Evolutionary conservation across 2,888 invertebrate species (phyloP).

Genomic region (Leucania comma): DNA sequence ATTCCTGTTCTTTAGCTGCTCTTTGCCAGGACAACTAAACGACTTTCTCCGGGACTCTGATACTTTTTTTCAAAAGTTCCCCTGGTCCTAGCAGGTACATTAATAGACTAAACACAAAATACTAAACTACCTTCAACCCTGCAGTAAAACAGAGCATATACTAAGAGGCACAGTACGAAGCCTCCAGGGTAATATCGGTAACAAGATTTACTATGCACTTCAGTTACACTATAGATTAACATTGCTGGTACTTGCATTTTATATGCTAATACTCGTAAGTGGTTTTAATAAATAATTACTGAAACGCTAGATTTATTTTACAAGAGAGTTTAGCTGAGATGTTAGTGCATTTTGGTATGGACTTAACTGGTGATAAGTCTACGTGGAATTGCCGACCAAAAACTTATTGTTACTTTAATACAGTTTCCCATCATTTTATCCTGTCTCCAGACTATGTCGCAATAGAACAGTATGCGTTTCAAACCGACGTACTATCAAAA

Average conservation of each 20-base stretch:
- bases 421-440: too few relatives aligned
- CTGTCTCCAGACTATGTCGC: too few relatives aligned
- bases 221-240: slow-evolving; percentile 41
- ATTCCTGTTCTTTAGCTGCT: too few relatives aligned
- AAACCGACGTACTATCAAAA: too few relatives aligned
- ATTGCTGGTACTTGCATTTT: slow-evolving; percentile 36
- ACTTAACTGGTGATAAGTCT: background rate
- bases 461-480: too few relatives aligned
- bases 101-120: too few relatives aligned
- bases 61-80: too few relatives aligned
- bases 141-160: background rate
- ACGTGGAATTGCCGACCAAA: too few relatives aligned
- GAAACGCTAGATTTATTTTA: slow-evolving; percentile 2
- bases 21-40: too few relatives aligned
- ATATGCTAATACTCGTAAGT: slow-evolving; percentile 53
- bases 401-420: too few relatives aligned
- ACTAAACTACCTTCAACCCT: background rate
- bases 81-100: too few relatives aligned
- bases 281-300: slow-evolving; percentile 47
- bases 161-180: slow-evolving; percentile 16
- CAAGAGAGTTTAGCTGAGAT: background rate
- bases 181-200: slow-evolving; percentile 26
- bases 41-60: too few relatives aligned
- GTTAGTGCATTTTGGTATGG: background rate
- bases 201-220: slow-evolving; percentile 49